Evolutionary conservation across 2,888 invertebrate genomes (phyloP).

Genomic region (Linyphia triangularis): DNA sequence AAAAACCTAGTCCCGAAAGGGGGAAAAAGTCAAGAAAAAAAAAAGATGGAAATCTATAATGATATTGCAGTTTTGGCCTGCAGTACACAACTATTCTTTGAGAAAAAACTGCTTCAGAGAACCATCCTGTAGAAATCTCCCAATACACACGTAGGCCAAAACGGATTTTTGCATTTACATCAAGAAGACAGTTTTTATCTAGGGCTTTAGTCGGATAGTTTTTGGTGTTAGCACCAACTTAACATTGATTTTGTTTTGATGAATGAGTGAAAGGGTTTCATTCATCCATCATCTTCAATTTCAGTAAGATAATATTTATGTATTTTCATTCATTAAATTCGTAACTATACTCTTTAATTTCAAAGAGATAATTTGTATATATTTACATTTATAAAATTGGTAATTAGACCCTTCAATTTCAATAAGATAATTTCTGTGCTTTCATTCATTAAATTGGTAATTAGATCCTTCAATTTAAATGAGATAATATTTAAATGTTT

Average conservation of each 20-base stretch:
- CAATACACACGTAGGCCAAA: slow-evolving; percentile 16
- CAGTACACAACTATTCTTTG: slow-evolving; percentile 15
- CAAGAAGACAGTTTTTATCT: neutral
- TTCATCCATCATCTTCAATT: too few relatives aligned
- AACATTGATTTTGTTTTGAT: neutral
- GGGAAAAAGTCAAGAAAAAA: neutral
- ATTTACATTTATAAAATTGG: too few relatives aligned
- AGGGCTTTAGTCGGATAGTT: neutral
- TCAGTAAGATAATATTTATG: too few relatives aligned
- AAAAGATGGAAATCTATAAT: slow-evolving; percentile 53
- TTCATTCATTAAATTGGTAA: too few relatives aligned
- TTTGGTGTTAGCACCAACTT: neutral
- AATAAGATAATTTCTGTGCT: too few relatives aligned
- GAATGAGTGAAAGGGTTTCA: too few relatives aligned
- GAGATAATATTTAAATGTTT: too few relatives aligned
- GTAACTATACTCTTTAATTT: too few relatives aligned
- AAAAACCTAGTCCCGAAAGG: neutral
- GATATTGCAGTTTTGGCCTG: slow-evolving; percentile 60
- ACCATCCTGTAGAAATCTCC: slow-evolving; percentile 17
- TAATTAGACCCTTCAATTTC: too few relatives aligned
- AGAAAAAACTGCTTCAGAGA: slow-evolving; percentile 12
- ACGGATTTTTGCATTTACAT: slow-evolving; percentile 45
- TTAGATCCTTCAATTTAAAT: too few relatives aligned
- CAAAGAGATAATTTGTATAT: too few relatives aligned
- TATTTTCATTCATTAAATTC: too few relatives aligned